phyloP scores from a whole-genome alignment of 1,140 invertebrate genomes.

The Procambarus clarkii region DNA sequence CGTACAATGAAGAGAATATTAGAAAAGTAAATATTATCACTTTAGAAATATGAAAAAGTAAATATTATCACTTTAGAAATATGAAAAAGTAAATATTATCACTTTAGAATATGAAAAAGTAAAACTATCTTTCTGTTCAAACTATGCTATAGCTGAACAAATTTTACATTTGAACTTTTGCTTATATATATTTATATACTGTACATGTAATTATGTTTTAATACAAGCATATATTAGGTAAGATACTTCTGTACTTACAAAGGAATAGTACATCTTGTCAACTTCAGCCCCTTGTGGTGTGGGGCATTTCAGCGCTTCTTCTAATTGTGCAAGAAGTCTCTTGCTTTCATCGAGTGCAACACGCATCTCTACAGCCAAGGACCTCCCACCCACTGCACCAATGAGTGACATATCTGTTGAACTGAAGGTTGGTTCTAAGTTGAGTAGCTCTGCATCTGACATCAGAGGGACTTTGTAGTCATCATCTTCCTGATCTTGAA shows the following conservation, averaged over 20 bases:
- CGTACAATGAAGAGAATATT: conserved; percentile 34
- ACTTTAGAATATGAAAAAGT: too few species aligned
- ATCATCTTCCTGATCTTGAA: conserved; percentile 50
- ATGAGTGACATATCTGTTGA: conserved; percentile 58
- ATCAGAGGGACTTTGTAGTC: conserved; percentile 55
- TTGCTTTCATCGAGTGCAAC: conserved; percentile 72
- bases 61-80: too few species aligned
- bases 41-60: too few species aligned
- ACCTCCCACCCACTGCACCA: conserved; percentile 69
- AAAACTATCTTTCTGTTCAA: too few species aligned
- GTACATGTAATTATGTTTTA: too few species aligned
- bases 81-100: too few species aligned
- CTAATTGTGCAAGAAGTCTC: conserved; percentile 67
- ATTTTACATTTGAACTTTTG: background rate
- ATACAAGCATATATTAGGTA: background rate
- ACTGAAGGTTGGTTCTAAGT: conserved; percentile 55
- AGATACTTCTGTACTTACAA: conserved; percentile 75
- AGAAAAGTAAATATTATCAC: background rate
- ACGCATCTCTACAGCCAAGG: conserved; percentile 66
- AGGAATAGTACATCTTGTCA: conserved; percentile 78
- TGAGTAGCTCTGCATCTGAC: conserved; percentile 63
- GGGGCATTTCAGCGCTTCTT: conserved; percentile 74
- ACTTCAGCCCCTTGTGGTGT: conserved; percentile 79
- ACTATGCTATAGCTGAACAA: background rate
- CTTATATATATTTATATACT: too few species aligned